Evolutionary conservation across 2,888 invertebrate species (phyloP), one percentile per base, ranked within the genome.

Genomic region (Mongoloraphidia duomilia): DNA sequence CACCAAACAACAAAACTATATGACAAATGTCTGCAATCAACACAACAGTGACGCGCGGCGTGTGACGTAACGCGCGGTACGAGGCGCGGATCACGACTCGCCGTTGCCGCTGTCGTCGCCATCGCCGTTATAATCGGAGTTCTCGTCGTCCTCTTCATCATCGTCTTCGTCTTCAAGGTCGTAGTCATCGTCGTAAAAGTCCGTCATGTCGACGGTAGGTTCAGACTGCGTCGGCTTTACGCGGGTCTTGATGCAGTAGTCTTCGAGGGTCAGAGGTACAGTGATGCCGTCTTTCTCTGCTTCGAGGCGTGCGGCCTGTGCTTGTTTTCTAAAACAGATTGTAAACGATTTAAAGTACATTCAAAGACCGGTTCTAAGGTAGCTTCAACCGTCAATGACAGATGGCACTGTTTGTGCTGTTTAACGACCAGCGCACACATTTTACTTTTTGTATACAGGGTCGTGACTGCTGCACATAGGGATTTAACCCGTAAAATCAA

Each of bases 231-330:
- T 79, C 10, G 89, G 84, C 72, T 90, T 89, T 57, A 90, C 86
- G 68, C 85, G 84, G 42, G 91, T 87, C 68, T 91, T 91, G 64
- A 97, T 89, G 71, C 96, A 96, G 71, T 97, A 97, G 68, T 98
- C 98, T 74, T 98, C 97, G 64, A 97, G 73, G 3, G 98, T 98
- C 59, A 90, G 81, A 10, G 97, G 98, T 59, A 98, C 97, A 48
- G 86, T 86, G 55, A 98, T 93, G 56, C 94, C 94, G 70, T 98
- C 98, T 56, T 88, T 85, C 65, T 93, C 93, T 1, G 98, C 98
- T 56, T 97, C 96, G 46, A 84, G 80, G 63, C 93, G 85, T 35
- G 96, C 95, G 17, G 89, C 89, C 65, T 89, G 83, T 12, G 97
- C 97, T 77, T 98, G 97, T 73, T 94, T 96, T 64, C 96, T 96